Evolutionary conservation across 2,113 vertebrate species (phyloP).

Genomic region (Erinaceus europaeus): DNA sequence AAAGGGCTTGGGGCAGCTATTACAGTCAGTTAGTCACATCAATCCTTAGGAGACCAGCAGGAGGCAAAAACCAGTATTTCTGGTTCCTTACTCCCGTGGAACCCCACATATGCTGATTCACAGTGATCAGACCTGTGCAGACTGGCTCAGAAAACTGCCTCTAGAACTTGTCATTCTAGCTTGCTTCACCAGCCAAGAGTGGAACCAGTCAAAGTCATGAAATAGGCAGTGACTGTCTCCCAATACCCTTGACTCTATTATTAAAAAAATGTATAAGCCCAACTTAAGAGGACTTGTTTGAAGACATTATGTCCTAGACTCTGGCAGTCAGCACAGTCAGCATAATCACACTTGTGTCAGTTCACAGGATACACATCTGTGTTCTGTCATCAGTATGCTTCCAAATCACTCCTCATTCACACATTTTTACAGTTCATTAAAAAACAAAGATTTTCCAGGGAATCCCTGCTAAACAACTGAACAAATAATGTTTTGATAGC

Average conservation of each 20-base stretch:
- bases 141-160: conserved; percentile 44
- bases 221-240: background rate
- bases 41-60: background rate
- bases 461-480: conserved; percentile 10
- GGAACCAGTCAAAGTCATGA: background rate
- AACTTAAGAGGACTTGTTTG: conserved; percentile 24
- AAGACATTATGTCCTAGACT: background rate
- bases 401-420: conserved; percentile 35
- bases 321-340: conserved; percentile 1
- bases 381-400: conserved; percentile 22
- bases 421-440: background rate
- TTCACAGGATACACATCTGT: conserved; percentile 4
- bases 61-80: conserved; percentile 70
- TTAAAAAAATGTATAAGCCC: background rate
- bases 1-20: conserved; percentile 14
- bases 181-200: conserved; percentile 41
- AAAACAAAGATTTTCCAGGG: conserved; percentile 37
- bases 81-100: conserved; percentile 48
- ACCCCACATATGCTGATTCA: conserved; percentile 50
- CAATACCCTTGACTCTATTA: background rate
- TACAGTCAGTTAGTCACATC: conserved; percentile 10
- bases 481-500: conserved; percentile 23
- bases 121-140: conserved; percentile 33
- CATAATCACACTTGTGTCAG: conserved; percentile 25
- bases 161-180: background rate